These are phyloP conservation scores for Electrona antarctica DNA, from an alignment of 2,113 vertebrate genomes.

Conservation along the genomic window DNA sequence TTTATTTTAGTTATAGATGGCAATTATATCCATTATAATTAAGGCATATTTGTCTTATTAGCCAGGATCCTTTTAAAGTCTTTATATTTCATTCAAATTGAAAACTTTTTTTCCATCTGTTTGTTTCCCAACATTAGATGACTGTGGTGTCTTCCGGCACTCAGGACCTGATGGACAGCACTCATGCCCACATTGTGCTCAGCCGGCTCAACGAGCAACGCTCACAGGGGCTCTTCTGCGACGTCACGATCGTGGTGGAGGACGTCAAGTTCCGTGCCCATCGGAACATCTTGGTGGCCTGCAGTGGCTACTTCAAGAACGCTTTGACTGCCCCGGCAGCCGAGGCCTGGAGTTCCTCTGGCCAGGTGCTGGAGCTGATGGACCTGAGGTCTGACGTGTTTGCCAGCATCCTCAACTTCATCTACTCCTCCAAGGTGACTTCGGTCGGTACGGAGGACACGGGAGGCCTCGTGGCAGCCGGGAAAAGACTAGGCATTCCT, in stretches of 20 bases:
- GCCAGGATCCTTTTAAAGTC: no score
- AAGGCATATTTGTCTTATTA: no score
- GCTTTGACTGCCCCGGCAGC: constrained; percentile 87
- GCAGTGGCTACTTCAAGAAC: constrained; percentile 94
- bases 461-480: constrained; percentile 87
- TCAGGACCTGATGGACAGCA: constrained; percentile 89
- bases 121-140: constrained; percentile 80
- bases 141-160: constrained; percentile 87
- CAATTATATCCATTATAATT: no score
- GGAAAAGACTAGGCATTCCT: constrained; percentile 93
- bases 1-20: no score
- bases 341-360: constrained; percentile 85
- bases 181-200: constrained; percentile 90
- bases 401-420: constrained; percentile 94
- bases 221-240: constrained; percentile 92
- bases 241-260: constrained; percentile 97
- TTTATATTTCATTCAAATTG: background rate
- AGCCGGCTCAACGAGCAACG: constrained; percentile 94
- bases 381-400: constrained; percentile 97
- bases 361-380: constrained; percentile 92
- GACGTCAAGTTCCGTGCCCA: constrained; percentile 98
- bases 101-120: background rate
- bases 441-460: constrained; percentile 84
- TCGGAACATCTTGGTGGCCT: constrained; percentile 94
- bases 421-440: constrained; percentile 93